Base-by-base conservation (phyloP, 2,888 invertebrate species). In the Timema cristinae region DNA sequence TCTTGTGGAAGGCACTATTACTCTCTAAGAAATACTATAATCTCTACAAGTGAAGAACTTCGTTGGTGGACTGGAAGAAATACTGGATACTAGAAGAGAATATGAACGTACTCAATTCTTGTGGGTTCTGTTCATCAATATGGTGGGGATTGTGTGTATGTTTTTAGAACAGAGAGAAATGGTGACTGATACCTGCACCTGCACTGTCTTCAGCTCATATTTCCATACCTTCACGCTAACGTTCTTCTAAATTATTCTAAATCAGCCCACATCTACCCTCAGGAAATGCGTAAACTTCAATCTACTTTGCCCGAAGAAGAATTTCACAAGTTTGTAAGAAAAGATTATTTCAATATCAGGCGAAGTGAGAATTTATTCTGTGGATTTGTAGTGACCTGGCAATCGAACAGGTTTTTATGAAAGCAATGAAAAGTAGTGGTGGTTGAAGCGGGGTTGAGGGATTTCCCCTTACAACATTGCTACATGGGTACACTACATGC, bases 71-170 rank as follows among this genome's bases (percentile, higher is more conserved):
- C n/a, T n/a, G n/a, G n/a, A n/a, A n/a, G n/a, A n/a, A n/a, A n/a
- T n/a, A n/a, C n/a, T n/a, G n/a, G n/a, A n/a, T n/a, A n/a, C n/a
- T n/a, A n/a, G n/a, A n/a, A n/a, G n/a, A n/a, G n/a, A n/a, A n/a
- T n/a, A n/a, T n/a, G n/a, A n/a, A n/a, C n/a, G n/a, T n/a, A n/a
- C n/a, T n/a, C n/a, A n/a, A n/a, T n/a, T n/a, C n/a, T n/a, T n/a
- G n/a, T n/a, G n/a, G n/a, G n/a, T n/a, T 56, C 56, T 15, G 56
- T 56, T 56, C 56, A 56, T 56, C 56, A 16, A 56, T 13, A 56
- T 13, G 56, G n/a, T 13, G 6, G 56, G n/a, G n/a, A n/a, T n/a
- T n/a, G n/a, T 56, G 7, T 6, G 56, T 16, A 56, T 56, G 56
- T 56, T 56, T 56, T 56, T 13, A 56, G 56, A 56, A 16, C 56